A percentile compares a stretch with the other conserved stretches of the same genome.
Evolutionary conservation across 2,888 invertebrate genomes (phyloP).

Genomic region (Zygothrica quintamaculata): DNA sequence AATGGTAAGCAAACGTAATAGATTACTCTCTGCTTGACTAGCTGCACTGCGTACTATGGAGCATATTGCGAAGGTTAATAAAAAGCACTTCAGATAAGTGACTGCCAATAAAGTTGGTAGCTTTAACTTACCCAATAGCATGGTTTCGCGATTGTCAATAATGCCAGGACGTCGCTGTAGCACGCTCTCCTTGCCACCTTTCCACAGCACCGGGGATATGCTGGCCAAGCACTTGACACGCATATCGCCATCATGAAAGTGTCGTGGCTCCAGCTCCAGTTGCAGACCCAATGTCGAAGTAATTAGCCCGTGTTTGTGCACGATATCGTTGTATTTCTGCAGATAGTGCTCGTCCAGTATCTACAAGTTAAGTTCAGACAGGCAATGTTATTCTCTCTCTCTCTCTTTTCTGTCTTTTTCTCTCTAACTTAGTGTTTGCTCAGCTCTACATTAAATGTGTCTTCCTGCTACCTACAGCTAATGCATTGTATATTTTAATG

Average conservation of each 20-base stretch:
- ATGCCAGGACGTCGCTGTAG: slow-evolving; percentile 86
- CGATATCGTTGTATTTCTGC: slow-evolving; percentile 86
- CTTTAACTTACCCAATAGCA: slow-evolving; percentile 86
- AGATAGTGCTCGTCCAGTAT: slow-evolving; percentile 85
- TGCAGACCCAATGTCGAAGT: slow-evolving; percentile 87
- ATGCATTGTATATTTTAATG: slow-evolving; percentile 48
- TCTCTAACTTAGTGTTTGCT: not conserved
- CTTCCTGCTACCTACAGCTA: slow-evolving; percentile 14
- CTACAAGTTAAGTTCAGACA: slow-evolving; percentile 79
- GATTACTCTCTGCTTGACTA: slow-evolving; percentile 56
- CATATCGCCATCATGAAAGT: slow-evolving; percentile 87
- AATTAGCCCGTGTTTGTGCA: slow-evolving; percentile 86
- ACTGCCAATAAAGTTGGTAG: not conserved
- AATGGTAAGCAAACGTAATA: slow-evolving; percentile 68
- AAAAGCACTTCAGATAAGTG: slow-evolving; percentile 29
- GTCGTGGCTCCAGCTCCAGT: slow-evolving; percentile 86
- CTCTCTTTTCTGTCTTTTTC: not conserved
- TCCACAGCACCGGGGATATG: slow-evolving; percentile 87
- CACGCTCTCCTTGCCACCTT: slow-evolving; percentile 87
- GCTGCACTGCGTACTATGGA: slow-evolving; percentile 79
- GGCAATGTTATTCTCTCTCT: slow-evolving; percentile 12
- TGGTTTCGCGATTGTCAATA: slow-evolving; percentile 87
- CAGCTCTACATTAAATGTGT: slow-evolving; percentile 27
- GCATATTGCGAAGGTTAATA: not conserved
- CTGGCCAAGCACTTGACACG: slow-evolving; percentile 87